Evolutionary conservation across 2,888 invertebrate species (phyloP), one percentile per base, ranked within the genome.

Genomic region (Notodonta dromedarius): DNA sequence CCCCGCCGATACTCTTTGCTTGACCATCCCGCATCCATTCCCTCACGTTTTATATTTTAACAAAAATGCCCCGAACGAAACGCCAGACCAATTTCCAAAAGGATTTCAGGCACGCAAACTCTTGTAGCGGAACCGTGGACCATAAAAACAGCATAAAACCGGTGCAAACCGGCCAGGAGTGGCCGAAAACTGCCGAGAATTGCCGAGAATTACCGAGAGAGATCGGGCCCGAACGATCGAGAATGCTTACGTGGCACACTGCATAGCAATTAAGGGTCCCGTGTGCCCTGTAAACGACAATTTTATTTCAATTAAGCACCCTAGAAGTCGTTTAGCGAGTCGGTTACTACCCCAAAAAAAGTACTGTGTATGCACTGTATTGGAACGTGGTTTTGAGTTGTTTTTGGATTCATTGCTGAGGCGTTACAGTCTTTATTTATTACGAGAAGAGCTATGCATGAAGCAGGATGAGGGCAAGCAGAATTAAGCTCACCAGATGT

Each of bases 231-330:
- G 71, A 72, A 65, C 66, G 67, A 67, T 69, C 66, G 61, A 73
- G 72, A 76, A 78, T 66, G 78, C 78, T 79, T 79, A 80, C 83
- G 83, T 74, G 76, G 79, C 73, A 69, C 71, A 80, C 79, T 83
- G 82, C 79, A 80, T 76, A 76, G 82, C 78, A 84, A 84, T 83
- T 84, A 83, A 76, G 73, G 71, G 72, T 77, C 79, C 72, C 64
- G 70, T 67, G 69, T 62, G 69, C 70, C 67, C 71, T 78, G 77
- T 79, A 80, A 84, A 81, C 77, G 84, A 85, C 86, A 82, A 83
- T 86, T 84, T 77, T 71, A 80, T 87, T 86, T 84, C 84, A 84
- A 86, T 87, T 86, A 86, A 75, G 78, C 67, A 66, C 76, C 79
- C 74, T 79, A 68, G 70, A 61, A 74, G 78, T 80, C 79, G 82